Base-by-base conservation (phyloP, 1,140 invertebrate species). In the Drosophila funebris region DNA sequence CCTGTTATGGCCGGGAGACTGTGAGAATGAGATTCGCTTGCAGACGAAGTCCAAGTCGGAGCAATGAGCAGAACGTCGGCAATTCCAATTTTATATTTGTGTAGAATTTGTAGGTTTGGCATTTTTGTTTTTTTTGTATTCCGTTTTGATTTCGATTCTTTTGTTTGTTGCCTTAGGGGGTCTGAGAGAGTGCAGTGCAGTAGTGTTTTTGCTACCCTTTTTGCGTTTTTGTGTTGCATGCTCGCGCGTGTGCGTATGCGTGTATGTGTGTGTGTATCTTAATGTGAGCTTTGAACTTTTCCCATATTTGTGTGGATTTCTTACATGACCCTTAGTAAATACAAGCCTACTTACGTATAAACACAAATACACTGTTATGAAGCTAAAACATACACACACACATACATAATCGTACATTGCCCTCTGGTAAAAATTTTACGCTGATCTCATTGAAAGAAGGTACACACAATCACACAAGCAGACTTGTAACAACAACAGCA, bases 361-460 rank as follows among this genome's bases (percentile, higher is more conserved):
- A 8, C 22, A 44, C 24, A 77, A 61, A 71, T 9, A 46, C 16
- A 14, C n/a, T n/a, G n/a, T n/a, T n/a, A n/a, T n/a, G n/a, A n/a
- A n/a, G n/a, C n/a, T n/a, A n/a, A n/a, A n/a, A n/a, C 29, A 31
- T 1, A 9, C 11, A 36, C 44, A 57, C 36, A 85, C 54, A 68
- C 18, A 68, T 31, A 50, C 53, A 78, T 78, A 85, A 85, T 85
- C 81, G 81, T 85, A 87, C 81, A 56, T 85, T 87, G 81, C 81
- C 81, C 81, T 85, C 76, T 68, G 48, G 29, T 60, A 73, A 69
- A 81, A 85, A 67, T 44, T 48, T 52, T 74, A 71, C 81, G 78
- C 81, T 85, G 81, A 85, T 87, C 78, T 85, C 82, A 85, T 87
- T 87, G 74, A 85, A 85, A 73, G 62, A 77, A 80, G 61, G 33